Evolutionary conservation across 2,888 invertebrate genomes (phyloP), one percentile per base, ranked within the genome.

Genomic region (Cremastinae sp.): DNA sequence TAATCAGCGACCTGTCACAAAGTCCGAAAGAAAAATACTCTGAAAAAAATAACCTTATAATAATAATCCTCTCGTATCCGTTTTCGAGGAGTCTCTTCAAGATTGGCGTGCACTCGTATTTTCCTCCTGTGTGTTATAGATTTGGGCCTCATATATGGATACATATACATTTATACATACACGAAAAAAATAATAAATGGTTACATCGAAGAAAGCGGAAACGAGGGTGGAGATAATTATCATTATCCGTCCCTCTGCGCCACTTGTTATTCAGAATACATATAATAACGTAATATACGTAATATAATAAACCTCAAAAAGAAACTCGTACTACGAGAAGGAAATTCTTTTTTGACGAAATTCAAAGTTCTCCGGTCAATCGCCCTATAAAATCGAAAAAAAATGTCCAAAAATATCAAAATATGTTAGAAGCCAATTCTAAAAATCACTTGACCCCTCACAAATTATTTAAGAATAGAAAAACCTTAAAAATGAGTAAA

Each of bases 181-280:
- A n/a, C 43, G 37, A 35, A 66, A n/a, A 8, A 4, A 53, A 64
- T 28, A 28, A 64, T 53, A 41, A 4, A 43, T 35, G 55, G 55
- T 65, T 56, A 49, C 55, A 53, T 66, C 47, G 53, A 61, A 51
- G 35, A 22, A 49, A 71, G 53, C 75, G 75, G 75, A 75, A 75
- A 71, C 75, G 75, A 65, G 65, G 75, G 61, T 53, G 47, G 45
- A 66, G 71, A 43, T 68, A 56, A 64, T 71, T 75, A 71, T 71
- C 35, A 75, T 71, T 61, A 75, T 66, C 18, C 55, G 35, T 62
- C 61, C 16, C 49, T 20, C 16, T 41, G 35, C 43, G 41, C 37
- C 47, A 61, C 61, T 55, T 28, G 16, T 16, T 22, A 22, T 68
- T 39, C 49, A 28, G 12, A 16, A 53, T 10, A 41, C 51, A 18